phyloP scores from a whole-genome alignment of 2,113 vertebrate genomes.

The Bambusicola thoracicus region DNA sequence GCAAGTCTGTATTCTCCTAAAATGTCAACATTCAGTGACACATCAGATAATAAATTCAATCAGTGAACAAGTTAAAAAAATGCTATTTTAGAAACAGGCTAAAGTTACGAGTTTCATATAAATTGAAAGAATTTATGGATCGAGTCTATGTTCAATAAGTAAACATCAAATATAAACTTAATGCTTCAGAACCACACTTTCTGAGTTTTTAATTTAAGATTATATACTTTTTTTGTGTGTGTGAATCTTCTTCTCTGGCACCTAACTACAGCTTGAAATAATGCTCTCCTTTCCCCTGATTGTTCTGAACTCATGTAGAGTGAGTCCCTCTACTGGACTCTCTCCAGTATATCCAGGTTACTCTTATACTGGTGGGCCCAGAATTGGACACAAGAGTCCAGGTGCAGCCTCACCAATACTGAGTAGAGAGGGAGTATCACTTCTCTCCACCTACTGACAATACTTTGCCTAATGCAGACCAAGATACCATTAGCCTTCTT shows the following conservation, averaged over 20 bases:
- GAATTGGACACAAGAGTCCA: neutral
- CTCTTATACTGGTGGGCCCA: neutral
- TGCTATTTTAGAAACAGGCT: accelerated
- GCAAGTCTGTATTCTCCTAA: neutral
- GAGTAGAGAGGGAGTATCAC: neutral
- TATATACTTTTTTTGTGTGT: neutral
- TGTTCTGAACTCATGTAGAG: neutral
- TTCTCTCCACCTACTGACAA: neutral
- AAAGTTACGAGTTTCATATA: neutral
- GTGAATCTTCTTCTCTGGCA: neutral
- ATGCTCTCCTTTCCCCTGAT: neutral
- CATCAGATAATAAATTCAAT: neutral
- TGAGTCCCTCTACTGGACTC: too few relatives aligned
- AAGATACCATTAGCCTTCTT: neutral
- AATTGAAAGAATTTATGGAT: neutral
- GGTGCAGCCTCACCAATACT: neutral
- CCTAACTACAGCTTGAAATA: neutral
- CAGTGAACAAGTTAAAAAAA: neutral
- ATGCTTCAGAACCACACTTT: neutral
- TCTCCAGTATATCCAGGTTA: too few relatives aligned
- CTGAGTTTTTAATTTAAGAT: neutral
- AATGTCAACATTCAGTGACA: neutral
- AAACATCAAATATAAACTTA: neutral
- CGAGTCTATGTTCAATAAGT: neutral
- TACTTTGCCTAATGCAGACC: neutral